Evolutionary conservation across 2,797 vertebrate species (phyloP).

Genomic region (Karalla daura): DNA sequence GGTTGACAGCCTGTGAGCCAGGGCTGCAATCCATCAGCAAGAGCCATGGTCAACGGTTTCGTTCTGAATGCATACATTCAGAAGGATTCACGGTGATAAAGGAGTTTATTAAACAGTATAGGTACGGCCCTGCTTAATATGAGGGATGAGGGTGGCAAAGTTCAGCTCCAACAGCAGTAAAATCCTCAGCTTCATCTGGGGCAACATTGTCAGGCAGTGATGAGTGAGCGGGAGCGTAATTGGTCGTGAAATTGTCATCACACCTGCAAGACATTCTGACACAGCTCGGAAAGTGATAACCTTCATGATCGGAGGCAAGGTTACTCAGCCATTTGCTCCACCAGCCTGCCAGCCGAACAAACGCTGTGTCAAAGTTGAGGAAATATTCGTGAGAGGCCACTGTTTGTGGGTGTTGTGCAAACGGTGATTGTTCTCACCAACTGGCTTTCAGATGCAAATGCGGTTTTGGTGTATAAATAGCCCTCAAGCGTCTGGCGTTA

Average conservation of each 20-base stretch:
- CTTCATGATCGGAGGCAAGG: slow-evolving; percentile 55
- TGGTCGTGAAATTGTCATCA: slow-evolving; percentile 58
- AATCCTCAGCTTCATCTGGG: slow-evolving; percentile 28
- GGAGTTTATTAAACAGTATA: slow-evolving; percentile 19
- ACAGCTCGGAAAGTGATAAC: slow-evolving; percentile 53
- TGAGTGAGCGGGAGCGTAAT: slow-evolving; percentile 43
- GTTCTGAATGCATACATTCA: slow-evolving; percentile 15
- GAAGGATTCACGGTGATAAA: slow-evolving; percentile 17
- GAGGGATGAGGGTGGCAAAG: slow-evolving; percentile 13
- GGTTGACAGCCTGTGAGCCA: slow-evolving; percentile 58
- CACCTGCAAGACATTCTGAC: slow-evolving; percentile 53
- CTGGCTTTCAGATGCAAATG: slow-evolving; percentile 63
- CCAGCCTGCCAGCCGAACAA: slow-evolving; percentile 30
- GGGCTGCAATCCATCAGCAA: slow-evolving; percentile 46
- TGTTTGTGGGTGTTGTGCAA: slow-evolving; percentile 50
- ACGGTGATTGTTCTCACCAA: slow-evolving; percentile 41
- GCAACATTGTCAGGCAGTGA: slow-evolving; percentile 41
- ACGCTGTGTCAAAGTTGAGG: slow-evolving; percentile 49
- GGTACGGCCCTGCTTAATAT: slow-evolving; percentile 1
- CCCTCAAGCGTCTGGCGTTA: slow-evolving; percentile 48
- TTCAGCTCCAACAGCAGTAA: slow-evolving; percentile 27
- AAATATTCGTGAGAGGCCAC: slow-evolving; percentile 52
- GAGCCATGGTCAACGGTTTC: slow-evolving; percentile 21
- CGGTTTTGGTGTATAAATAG: slow-evolving; percentile 59
- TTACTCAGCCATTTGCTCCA: slow-evolving; percentile 40